Base-by-base conservation (phyloP, 1,140 invertebrate genomes). In the Dendrolimus punctatus region DNA sequence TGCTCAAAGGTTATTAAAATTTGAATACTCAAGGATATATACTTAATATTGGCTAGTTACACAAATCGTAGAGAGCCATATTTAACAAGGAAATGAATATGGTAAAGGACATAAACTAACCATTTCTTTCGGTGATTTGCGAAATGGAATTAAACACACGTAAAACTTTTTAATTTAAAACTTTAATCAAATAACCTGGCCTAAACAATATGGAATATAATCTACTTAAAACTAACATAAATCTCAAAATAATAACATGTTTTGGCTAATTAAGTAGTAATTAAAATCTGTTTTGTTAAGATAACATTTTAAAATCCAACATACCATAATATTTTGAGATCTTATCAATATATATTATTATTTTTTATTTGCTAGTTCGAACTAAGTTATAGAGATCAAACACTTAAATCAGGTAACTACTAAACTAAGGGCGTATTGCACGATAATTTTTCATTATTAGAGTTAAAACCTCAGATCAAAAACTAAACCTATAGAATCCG, bases 371-470 rank as follows among this genome's bases (percentile, higher is more conserved):
- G 46, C 57, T 69, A 68, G 66, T 64, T 70, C 71, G 68, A 75
- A 79, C 75, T 80, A 80, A 73, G 64, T 76, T 78, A 66, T 76
- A 76, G 81, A 85, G 79, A 82, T 82, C 79, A 85, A 77, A 75
- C 51, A 64, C 71, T 76, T 80, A 71, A 70, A 74, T 85, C 79
- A 82, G 79, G 79, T 84, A 84, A 83, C 77, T 54, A 51, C 39
- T 36, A 39, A 45, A 39, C 45, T 50, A 50, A 23, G 23, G n/a
- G 8, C 39, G 45, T 39, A 51, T 37, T 51, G 50, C n/a, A 51
- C 5, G 4, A 38, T 9, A 43, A 4, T 6, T 36, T 45, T 46
- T 38, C 9, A 38, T 46, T 46, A 46, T 36, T 9, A 36, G 0
- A 46, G 23, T 23, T 23, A 23, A 23, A 23, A 23, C 23, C 23